These are phyloP conservation scores for Conistra vaccinii DNA, from an alignment of 2,888 invertebrate species.

Conservation along the genomic window DNA sequence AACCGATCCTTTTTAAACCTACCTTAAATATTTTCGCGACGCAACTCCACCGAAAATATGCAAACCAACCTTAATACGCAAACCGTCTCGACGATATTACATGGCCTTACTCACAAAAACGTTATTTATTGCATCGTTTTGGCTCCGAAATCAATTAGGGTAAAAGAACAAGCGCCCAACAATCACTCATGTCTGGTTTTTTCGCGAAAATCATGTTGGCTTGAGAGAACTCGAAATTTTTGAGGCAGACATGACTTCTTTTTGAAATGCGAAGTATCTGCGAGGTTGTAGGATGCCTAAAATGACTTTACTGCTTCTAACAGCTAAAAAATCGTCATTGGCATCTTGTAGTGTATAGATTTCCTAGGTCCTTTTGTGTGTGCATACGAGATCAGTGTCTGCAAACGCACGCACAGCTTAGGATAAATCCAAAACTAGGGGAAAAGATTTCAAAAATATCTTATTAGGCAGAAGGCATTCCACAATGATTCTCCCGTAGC, in stretches of 20 bases:
- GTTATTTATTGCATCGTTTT: slow-evolving; percentile 55
- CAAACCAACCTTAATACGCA: not conserved
- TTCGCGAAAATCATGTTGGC: slow-evolving; percentile 24
- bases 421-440: not conserved
- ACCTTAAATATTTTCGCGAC: not conserved
- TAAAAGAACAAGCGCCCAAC: slow-evolving; percentile 27
- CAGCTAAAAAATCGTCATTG: too few relatives aligned
- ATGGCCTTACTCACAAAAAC: slow-evolving; percentile 40
- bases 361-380: too few relatives aligned
- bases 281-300: not conserved
- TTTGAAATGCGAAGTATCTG: not conserved
- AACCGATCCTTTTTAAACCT: not conserved
- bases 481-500: not conserved
- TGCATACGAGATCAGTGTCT: not conserved
- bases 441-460: not conserved
- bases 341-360: too few relatives aligned
- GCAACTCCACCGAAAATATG: not conserved
- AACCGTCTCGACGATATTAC: slow-evolving; percentile 17
- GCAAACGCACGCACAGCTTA: not conserved
- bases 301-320: too few relatives aligned
- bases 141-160: slow-evolving; percentile 55
- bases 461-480: not conserved
- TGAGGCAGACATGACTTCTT: not conserved
- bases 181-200: slow-evolving; percentile 53
- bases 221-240: slow-evolving; percentile 14